These are phyloP conservation scores for Capromys pilorides DNA, from an alignment of 2,797 vertebrate species.

Conservation along the genomic window DNA sequence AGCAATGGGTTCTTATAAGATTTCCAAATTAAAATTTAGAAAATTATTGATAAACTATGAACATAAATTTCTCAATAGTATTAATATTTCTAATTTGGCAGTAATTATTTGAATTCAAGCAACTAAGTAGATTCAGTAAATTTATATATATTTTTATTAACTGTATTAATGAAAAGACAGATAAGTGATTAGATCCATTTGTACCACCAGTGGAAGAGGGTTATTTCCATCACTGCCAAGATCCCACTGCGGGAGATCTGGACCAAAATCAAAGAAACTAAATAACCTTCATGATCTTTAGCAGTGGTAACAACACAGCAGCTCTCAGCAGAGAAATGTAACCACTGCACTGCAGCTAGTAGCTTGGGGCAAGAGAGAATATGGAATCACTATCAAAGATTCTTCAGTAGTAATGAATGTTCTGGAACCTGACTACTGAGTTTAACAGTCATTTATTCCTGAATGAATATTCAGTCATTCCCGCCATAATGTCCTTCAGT, in stretches of 20 bases:
- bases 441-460: neutral
- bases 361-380: neutral
- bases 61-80: neutral
- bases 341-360: neutral
- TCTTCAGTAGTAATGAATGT: neutral
- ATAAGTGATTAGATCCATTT: neutral
- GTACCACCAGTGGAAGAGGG: neutral
- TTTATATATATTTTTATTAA: neutral
- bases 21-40: neutral
- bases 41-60: neutral
- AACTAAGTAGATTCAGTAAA: neutral
- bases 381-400: neutral
- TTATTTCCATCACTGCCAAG: slow-evolving; percentile 14
- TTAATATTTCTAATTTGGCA: neutral
- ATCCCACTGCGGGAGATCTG: neutral
- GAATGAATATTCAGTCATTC: slow-evolving; percentile 33
- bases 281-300: neutral
- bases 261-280: neutral
- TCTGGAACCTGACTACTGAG: slow-evolving; percentile 14
- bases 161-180: neutral
- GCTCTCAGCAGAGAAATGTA: slow-evolving; percentile 22
- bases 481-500: slow-evolving; percentile 6
- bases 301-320: slow-evolving; percentile 3
- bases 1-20: neutral
- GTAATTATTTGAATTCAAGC: neutral